Evolutionary conservation across 2,113 vertebrate genomes (phyloP).

Genomic region (Mustela nigripes): DNA sequence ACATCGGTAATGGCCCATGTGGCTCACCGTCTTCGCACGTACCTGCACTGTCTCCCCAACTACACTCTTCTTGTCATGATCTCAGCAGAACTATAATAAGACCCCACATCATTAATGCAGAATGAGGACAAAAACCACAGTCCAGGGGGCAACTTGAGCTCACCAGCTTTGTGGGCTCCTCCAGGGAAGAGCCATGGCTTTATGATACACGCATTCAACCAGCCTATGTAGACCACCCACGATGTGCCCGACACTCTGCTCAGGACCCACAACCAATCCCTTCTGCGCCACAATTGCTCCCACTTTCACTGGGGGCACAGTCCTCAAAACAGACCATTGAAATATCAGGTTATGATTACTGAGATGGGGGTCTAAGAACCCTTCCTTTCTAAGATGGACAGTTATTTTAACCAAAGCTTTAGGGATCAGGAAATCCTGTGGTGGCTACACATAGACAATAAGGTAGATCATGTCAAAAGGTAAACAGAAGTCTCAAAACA

Average conservation of each 20-base stretch:
- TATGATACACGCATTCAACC: background rate
- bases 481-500: background rate
- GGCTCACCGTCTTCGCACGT: background rate
- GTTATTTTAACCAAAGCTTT: constrained; percentile 2
- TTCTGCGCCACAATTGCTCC: no score
- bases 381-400: background rate
- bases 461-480: background rate
- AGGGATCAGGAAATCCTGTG: background rate
- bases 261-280: background rate
- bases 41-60: background rate
- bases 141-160: background rate
- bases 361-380: background rate
- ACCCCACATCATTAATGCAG: background rate
- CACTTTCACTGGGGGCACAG: background rate
- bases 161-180: background rate
- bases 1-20: rapidly evolving
- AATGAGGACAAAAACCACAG: background rate
- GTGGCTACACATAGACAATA: background rate
- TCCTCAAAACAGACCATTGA: background rate
- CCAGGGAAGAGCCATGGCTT: background rate
- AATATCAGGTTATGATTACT: background rate
- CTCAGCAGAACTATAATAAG: background rate
- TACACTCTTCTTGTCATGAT: background rate
- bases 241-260: background rate
- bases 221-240: background rate